Base-by-base conservation (phyloP, 2,797 vertebrate genomes). In the Sus cebifrons region DNA sequence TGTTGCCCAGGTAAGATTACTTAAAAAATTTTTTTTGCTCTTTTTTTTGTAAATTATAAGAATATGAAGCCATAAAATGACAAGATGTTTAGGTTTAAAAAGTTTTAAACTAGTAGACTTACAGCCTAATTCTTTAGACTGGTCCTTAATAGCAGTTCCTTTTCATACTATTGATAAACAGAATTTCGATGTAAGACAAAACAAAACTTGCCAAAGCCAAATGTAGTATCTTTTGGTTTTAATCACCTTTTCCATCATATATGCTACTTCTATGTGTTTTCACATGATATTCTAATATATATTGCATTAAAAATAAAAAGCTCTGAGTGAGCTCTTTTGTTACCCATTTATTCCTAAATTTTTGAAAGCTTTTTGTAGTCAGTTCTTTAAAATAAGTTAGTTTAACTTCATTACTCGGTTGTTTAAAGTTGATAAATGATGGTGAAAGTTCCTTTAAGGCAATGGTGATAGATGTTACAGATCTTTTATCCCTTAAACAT, bases 1-100 rank as follows among this genome's bases (percentile, higher is more conserved):
- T 93, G 4, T 27, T 83, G 20, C 70, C 65, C 52, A 17, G 32
- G 62, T 71, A 77, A 94, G 40, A 58, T 65, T 58, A 32, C 36
- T 93, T 85, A 44, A 8, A 29, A 88, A 12, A 15, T 10, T 1
- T 12, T 25, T 17, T 84, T 58, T 86, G 54, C 74, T 88, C 60
- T 87, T 92, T 92, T 64, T 64, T 65, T 56, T 95, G 27, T 91
- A 92, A 89, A 23, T 71, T 54, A 32, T 91, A 60, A 94, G 86
- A 93, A 71, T 27, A 32, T 49, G 16, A 49, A 79, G 71, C 90
- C 74, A 52, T 82, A 44, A 60, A 79, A 62, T 65, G 16, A 36
- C 84, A 54, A 62, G 14, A 27, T 75, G 5, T 58, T 83, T 67
- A 62, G 23, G 13, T 14, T 78, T 71, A 77, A 56, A 52, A 78